Evolutionary conservation across 2,797 vertebrate species (phyloP), one percentile per base, ranked within the genome.

Genomic region (Catamblyrhynchus diadema): DNA sequence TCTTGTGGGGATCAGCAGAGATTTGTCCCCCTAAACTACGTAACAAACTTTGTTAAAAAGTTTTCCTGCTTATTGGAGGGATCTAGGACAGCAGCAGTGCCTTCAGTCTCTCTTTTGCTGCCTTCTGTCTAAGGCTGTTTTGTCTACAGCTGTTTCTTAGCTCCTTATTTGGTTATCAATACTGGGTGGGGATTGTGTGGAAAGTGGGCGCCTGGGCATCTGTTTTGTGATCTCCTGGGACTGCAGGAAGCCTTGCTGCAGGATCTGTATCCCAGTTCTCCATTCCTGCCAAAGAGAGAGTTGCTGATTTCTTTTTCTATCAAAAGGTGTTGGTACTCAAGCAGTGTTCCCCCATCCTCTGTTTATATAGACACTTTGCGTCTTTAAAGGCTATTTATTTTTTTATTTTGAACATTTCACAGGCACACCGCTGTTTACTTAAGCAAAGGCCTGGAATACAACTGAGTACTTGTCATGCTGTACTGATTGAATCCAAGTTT

Each of bases 351-450:
- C 30, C 21, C 35, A 45, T 16, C 22, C 83, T 75, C 54, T 96
- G 94, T 96, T 96, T 96, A 97, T 59, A 77, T 27, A 87, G 62
- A 81, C 60, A 94, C 54, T 62, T 95, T 73, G 41, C 91, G 59
- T 84, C 86, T 95, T 94, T 95, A 95, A 96, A 96, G 74, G 57
- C 57, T 96, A 83, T 94, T 94, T 96, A 86, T 61, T 92, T 92
- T 94, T 87, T 94, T 86, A 57, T 78, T 94, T 94, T 92, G 92
- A 95, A 94, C 93, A 94, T 88, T 89, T 96, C 92, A 90, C 7
- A 32, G 73, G 88, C 89, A 95, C 92, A 44, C 62, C 6, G 11
- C 59, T 97, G 93, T 96, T 97, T 97, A 97, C 65, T 96, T 90
- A 94, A 82, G 35, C 33, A 74, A 85, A 94, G 54, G 45, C 37